Conservation (phyloP, 2,888 invertebrate genomes). For the Trachelus tabidus region DNA sequence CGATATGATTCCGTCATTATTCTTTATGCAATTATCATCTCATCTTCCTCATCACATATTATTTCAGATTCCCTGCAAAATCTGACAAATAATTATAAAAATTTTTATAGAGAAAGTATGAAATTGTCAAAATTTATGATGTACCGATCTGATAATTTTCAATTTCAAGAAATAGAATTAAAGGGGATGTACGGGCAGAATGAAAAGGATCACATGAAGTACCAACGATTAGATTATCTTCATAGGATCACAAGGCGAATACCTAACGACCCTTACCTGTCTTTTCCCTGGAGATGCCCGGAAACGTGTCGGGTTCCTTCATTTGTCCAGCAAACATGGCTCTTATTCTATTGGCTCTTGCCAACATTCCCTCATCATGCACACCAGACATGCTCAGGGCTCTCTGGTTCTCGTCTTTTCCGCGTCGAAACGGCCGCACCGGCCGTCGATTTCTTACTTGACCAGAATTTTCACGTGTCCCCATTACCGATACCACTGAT, state of each 20-base stretch:
- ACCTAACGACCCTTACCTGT: constrained; percentile 53
- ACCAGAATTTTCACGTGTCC: constrained; percentile 32
- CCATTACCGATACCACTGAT: not conserved
- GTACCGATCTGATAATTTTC: not conserved
- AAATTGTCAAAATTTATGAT: too few relatives aligned
- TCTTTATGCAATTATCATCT: not conserved
- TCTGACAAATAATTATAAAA: too few relatives aligned
- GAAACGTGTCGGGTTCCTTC: constrained; percentile 49
- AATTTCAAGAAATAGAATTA: not conserved
- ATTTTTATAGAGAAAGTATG: too few relatives aligned
- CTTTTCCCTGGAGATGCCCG: constrained; percentile 63
- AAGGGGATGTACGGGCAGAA: not conserved
- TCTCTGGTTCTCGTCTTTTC: constrained; percentile 37
- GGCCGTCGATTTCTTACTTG: constrained; percentile 32
- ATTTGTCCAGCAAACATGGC: constrained; percentile 61
- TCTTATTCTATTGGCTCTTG: constrained; percentile 60
- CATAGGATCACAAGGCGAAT: not conserved
- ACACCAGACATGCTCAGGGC: constrained; percentile 33
- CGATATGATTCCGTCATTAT: not conserved
- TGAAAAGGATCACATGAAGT: not conserved
- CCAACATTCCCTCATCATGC: constrained; percentile 60
- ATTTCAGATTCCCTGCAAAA: too few relatives aligned
- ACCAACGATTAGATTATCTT: not conserved
- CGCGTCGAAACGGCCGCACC: constrained; percentile 44
- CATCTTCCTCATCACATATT: not conserved